Conservation (phyloP, 2,888 invertebrate species). For the Tromatobia lineatoria region DNA sequence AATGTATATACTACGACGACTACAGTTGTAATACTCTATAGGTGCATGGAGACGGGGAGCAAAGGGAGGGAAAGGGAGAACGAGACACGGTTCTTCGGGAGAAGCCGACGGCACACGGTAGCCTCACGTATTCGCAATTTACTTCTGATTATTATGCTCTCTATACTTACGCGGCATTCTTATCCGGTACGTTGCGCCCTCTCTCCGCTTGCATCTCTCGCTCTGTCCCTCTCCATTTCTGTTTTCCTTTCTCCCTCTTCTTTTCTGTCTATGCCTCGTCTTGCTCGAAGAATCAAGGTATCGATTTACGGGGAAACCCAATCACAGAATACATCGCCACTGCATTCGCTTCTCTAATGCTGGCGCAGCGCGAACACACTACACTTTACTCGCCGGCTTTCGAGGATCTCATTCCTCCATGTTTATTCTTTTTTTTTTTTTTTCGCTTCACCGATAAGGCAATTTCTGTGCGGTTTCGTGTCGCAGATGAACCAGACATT, state of each 20-base stretch:
- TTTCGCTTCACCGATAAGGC: not conserved
- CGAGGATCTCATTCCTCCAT: slow-evolving; percentile 34
- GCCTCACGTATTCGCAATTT: slow-evolving; percentile 85
- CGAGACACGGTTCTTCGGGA: slow-evolving; percentile 29
- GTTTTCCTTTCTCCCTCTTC: slow-evolving; percentile 9
- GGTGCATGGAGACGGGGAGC: slow-evolving; percentile 8
- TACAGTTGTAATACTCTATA: slow-evolving; percentile 15
- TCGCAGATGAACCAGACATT: slow-evolving; percentile 4
- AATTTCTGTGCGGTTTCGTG: slow-evolving; percentile 9
- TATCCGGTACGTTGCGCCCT: slow-evolving; percentile 46
- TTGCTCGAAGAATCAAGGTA: slow-evolving; percentile 52
- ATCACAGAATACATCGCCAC: slow-evolving; percentile 45
- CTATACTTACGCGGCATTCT: slow-evolving; percentile 80
- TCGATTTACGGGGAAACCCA: slow-evolving; percentile 64
- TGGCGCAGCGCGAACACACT: not conserved
- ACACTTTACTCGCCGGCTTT: slow-evolving; percentile 8
- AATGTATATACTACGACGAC: slow-evolving; percentile 2
- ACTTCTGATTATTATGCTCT: slow-evolving; percentile 84
- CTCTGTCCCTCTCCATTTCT: not conserved
- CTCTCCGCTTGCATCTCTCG: slow-evolving; percentile 7
- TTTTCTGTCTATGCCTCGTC: slow-evolving; percentile 1
- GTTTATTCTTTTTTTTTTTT: not conserved
- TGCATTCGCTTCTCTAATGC: slow-evolving; percentile 21
- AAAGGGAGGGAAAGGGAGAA: slow-evolving; percentile 45
- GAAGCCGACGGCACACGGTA: slow-evolving; percentile 82